Base-by-base conservation (phyloP, 1,140 invertebrate species). In the Batillaria attramentaria region DNA sequence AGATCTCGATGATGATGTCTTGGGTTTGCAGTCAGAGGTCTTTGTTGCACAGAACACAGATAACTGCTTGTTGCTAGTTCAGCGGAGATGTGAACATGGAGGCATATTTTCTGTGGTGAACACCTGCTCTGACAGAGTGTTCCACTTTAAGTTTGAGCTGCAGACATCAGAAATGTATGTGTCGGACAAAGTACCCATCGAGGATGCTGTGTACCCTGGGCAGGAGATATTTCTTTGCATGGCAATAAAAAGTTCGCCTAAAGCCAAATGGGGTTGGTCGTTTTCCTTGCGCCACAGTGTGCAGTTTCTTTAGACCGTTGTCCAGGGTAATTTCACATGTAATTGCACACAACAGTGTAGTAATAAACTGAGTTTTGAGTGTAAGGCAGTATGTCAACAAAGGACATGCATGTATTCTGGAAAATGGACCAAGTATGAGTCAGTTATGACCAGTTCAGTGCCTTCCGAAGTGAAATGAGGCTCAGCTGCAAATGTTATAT, bases 41-140 rank as follows among this genome's bases (percentile, higher is more conserved):
- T 69, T 46, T 35, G 33, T 68, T 31, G n/a, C 50, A 31, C n/a
- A 72, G 4, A 33, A 62, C 46, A 70, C 37, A 20, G 28, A 77
- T 41, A 50, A 79, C 13, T 87, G 85, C 78, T n/a, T 87, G 39
- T 70, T 57, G 28, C 13, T 83, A 13, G 35, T 85, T 28, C 66
- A 43, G 18, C 57, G 72, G 20, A 79, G 81, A 42, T 81, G 83
- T 73, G 28, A 57, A 13, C 18, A 72, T 39, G 85, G 85, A 24
- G 74, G 80, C 13, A 66, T 80, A 4, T 75, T 84, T 54, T 82
- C 82, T 68, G 78, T 65, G 37, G 78, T 74, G 18, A 87, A 83
- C 73, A n/a, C 65, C 1, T 87, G 85, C 60, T 46, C 24, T 24
- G 73, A 68, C n/a, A 69, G n/a, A 31, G 35, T 35, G 50, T 79